phyloP scores from a whole-genome alignment of 30 jellyfish, hydroid and myxozoan species.

The Sanderia malayensis region DNA sequence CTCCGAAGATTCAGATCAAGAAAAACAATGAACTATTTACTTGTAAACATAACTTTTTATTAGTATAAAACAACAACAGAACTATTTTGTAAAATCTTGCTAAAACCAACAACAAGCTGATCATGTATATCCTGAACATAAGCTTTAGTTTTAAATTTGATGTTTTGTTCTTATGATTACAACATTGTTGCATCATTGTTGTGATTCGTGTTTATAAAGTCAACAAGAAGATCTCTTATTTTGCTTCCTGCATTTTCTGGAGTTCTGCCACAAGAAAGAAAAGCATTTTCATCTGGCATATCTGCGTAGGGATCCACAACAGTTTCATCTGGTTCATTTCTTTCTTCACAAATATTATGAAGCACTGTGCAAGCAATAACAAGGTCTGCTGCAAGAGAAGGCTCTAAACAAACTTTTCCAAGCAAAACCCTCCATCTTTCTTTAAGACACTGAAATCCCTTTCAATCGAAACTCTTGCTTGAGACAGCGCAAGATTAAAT shows the following conservation, averaged over 20 bases:
- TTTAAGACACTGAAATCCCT: slow-evolving; percentile 23
- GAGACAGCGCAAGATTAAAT: slow-evolving; percentile 20
- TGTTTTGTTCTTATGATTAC: background rate
- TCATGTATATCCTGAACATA: too few species aligned
- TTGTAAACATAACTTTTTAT: slow-evolving; percentile 6
- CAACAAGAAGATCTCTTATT: background rate
- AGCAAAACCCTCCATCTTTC: slow-evolving; percentile 21
- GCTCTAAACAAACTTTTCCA: slow-evolving; percentile 29
- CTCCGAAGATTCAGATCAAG: background rate
- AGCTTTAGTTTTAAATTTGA: background rate
- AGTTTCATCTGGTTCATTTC: slow-evolving; percentile 11
- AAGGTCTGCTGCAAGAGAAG: slow-evolving; percentile 26
- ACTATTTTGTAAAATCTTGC: too few species aligned
- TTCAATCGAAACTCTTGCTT: slow-evolving; percentile 28
- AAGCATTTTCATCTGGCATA: background rate
- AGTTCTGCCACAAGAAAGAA: background rate
- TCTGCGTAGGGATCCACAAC: background rate
- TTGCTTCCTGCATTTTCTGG: background rate
- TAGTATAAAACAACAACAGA: slow-evolving; percentile 7
- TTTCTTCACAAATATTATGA: slow-evolving; percentile 20
- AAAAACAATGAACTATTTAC: background rate
- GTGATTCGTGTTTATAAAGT: background rate
- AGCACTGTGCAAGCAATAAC: slow-evolving; percentile 25
- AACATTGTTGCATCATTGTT: background rate
- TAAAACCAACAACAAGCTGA: too few species aligned